Base-by-base conservation (phyloP, 2,113 vertebrate species). In the Crypturellus undulatus region DNA sequence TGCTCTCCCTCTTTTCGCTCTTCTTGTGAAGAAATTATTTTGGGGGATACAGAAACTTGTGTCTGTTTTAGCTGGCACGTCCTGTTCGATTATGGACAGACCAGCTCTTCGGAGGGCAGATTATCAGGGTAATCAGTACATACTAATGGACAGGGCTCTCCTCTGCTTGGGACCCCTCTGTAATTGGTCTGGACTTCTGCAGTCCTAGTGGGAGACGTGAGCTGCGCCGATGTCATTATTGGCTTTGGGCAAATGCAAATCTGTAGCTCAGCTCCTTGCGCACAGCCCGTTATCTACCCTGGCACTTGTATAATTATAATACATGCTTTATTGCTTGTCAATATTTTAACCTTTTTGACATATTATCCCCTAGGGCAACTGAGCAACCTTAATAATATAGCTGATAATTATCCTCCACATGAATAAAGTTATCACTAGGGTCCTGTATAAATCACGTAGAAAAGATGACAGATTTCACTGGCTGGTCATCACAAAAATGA, bases 271-370 rank as follows among this genome's bases (percentile, higher is more conserved):
- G 36, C 25, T 72, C 52, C 71, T 87, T 34, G 47, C 42, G 69
- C 34, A 26, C 64, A 76, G 69, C 30, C 22, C 19, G 45, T 38
- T 82, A 34, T 79, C 80, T 72, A 5, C 54, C 59, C 90, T 93
- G 75, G 84, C 84, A 52, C 36, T 4, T 9, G 75, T 69, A 38
- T 95, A 73, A 88, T 79, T 97, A 78, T 90, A 87, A 85, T 63
- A 84, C 49, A 84, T 84, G 64, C 89, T 90, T 94, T 91, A 79
- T 94, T 72, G 84, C 94, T 95, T 96, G 96, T 96, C 93, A 92
- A 89, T 96, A 63, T 89, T 94, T 96, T 97, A 93, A 97, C 96
- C 96, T 97, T 91, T 80, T 84, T 88, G 92, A 72, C 92, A 90
- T 62, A 62, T 92, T 71, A 84, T 97, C 76, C 96, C 87, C 83